Percentiles rank a stretch among this genome's conserved stretches.
Evolutionary conservation across 2,888 invertebrate species (phyloP).

Genomic region (Conus canariensis): DNA sequence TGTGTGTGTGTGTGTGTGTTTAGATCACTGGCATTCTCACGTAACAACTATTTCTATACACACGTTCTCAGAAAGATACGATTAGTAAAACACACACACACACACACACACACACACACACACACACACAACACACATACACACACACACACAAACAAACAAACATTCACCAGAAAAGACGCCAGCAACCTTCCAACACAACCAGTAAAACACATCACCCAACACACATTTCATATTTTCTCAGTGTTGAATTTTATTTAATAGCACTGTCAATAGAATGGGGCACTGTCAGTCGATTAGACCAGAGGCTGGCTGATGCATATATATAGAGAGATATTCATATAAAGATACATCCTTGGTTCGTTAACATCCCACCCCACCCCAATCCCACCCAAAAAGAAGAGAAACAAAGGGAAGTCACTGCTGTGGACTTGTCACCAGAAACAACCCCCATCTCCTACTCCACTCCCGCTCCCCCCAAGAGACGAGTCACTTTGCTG

Average conservation of each 20-base stretch:
- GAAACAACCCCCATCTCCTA: too few relatives aligned
- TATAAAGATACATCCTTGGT: background rate
- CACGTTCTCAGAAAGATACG: too few relatives aligned
- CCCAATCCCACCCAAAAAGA: background rate
- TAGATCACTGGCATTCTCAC: background rate
- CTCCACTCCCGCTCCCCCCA: too few relatives aligned
- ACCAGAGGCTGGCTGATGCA: conserved; percentile 20
- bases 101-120: too few relatives aligned
- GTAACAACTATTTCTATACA: too few relatives aligned
- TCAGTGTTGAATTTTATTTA: conserved; percentile 12
- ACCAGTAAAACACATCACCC: background rate
- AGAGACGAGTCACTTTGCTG: too few relatives aligned
- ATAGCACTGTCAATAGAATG: conserved; percentile 17
- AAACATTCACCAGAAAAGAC: background rate
- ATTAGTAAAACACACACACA: background rate
- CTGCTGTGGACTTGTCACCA: too few relatives aligned
- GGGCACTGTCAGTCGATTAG: conserved; percentile 11
- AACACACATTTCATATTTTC: background rate
- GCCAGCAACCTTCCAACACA: background rate
- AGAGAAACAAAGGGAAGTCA: too few relatives aligned
- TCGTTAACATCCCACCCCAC: background rate
- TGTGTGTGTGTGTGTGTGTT: background rate
- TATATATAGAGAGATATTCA: background rate
- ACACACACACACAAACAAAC: conserved; percentile 26
- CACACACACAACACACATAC: too few relatives aligned